Conservation (phyloP, 2,888 invertebrate species). For the Lepetodrilus schrolli region DNA sequence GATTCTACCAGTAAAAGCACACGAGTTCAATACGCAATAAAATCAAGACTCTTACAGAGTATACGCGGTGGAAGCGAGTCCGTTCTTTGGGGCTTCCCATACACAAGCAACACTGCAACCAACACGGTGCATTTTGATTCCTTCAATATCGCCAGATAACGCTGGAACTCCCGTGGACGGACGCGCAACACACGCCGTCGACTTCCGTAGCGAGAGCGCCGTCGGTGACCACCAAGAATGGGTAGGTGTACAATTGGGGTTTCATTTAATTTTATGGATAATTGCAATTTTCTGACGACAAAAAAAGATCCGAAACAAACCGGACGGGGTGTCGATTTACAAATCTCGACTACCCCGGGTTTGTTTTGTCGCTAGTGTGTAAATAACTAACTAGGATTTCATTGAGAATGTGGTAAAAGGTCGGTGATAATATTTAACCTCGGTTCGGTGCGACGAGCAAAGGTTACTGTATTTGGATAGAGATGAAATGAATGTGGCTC, state of each 20-base stretch:
- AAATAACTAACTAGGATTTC: background rate
- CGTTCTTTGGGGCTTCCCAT: no score
- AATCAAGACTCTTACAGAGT: background rate
- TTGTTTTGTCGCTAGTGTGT: background rate
- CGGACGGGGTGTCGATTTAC: background rate
- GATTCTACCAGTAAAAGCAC: constrained; percentile 6
- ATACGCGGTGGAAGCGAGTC: background rate
- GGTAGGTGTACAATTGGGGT: background rate
- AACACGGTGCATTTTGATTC: background rate
- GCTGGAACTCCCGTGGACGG: background rate
- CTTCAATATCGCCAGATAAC: background rate
- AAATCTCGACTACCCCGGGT: no score
- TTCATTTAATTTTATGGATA: background rate
- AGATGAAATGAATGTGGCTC: constrained; percentile 5
- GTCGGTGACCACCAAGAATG: no score
- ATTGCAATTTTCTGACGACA: background rate
- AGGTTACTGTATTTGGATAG: constrained; percentile 2
- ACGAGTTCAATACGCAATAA: constrained; percentile 21
- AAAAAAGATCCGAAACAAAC: background rate
- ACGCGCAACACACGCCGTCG: background rate
- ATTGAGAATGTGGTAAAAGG: background rate
- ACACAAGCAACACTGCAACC: no score
- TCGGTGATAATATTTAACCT: background rate
- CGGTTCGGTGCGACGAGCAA: background rate
- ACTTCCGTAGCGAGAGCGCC: background rate